Base-by-base conservation (phyloP, 1,140 invertebrate species). In the Hypothenemus hampei region DNA sequence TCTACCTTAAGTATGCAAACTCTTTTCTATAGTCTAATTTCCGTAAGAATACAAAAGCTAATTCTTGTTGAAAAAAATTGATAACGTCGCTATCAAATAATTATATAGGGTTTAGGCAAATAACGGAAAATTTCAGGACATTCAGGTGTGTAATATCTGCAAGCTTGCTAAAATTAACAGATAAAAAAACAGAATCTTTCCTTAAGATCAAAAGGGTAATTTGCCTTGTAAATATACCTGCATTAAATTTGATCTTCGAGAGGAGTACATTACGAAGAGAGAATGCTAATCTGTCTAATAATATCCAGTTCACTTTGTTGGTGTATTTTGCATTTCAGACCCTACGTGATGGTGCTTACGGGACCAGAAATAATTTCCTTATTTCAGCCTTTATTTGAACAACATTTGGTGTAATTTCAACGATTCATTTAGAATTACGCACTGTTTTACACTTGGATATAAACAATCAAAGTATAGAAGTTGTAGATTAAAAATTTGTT, bases 311-410 rank as follows among this genome's bases (percentile, higher is more conserved):
- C 15, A 49, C 47, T 31, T 49, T 39, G 47, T 39, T 39, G 35
- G 47, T 49, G 47, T 39, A 22, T 49, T 49, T 49, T 39, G 47
- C 47, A 49, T 49, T 49, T 49, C 19, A 36, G 47, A 19, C 31
- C 36, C 22, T 47, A 49, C 47, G 47, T 49, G 47, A 37, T 49
- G 39, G 19, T 37, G 20, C 47, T 15, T 49, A 49, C 31, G 24
- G 13, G 47, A 39, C 45, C 19, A 22, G 36, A 48, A 36, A 29
- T 21, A 48, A 49, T 49, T 49, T 49, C 22, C 22, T 16, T 39
- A 18, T 45, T 39, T 49, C 35, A 39, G 11, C 20, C 47, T 37
- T 49, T 49, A 49, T 49, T 49, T 49, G 33, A 49, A 49, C 39
- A 39, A 11, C 45, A 19, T 47, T 47, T 35, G 23, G 29, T 31